These are phyloP conservation scores for Caenorhabditis briggsae DNA, from an alignment of 1,140 invertebrate species.

Conservation along the genomic window DNA sequence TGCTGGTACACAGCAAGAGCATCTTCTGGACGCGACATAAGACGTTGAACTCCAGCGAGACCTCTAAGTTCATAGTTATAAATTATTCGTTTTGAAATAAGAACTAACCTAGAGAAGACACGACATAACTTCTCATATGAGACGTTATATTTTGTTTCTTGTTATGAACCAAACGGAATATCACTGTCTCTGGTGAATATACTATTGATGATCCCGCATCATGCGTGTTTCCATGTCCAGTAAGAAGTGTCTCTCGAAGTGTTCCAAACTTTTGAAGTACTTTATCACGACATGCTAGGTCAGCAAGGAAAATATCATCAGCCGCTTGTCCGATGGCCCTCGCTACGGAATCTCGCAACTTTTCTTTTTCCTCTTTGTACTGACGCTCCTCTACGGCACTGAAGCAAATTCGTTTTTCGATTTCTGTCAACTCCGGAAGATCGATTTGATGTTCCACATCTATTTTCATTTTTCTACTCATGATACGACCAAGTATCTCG, in stretches of 20 bases:
- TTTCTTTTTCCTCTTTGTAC: constrained; percentile 35
- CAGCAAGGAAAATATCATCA: not conserved
- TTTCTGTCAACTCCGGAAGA: constrained; percentile 21
- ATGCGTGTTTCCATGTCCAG: not conserved
- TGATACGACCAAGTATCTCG: not conserved
- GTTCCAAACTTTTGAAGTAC: not conserved
- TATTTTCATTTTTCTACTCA: constrained; percentile 12
- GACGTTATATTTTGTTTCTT: not conserved
- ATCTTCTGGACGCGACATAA: not conserved
- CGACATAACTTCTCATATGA: not conserved
- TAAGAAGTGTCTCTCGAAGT: not conserved
- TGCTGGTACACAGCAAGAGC: not conserved
- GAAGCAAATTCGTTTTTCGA: constrained; percentile 22
- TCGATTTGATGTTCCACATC: not conserved
- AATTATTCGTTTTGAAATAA: not conserved
- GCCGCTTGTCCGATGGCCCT: not conserved
- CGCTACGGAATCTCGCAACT: not conserved
- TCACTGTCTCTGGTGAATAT: constrained; percentile 7
- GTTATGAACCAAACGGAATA: not conserved
- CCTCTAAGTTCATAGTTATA: not conserved
- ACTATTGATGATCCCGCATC: not conserved
- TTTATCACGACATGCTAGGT: constrained; percentile 9
- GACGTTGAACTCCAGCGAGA: not conserved
- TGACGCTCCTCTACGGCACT: constrained; percentile 1
- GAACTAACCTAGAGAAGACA: not conserved